Evolutionary conservation across 35 echinoderm and acorn worm genomes (phyloP).

Genomic region (Ophioderma brevispina): DNA sequence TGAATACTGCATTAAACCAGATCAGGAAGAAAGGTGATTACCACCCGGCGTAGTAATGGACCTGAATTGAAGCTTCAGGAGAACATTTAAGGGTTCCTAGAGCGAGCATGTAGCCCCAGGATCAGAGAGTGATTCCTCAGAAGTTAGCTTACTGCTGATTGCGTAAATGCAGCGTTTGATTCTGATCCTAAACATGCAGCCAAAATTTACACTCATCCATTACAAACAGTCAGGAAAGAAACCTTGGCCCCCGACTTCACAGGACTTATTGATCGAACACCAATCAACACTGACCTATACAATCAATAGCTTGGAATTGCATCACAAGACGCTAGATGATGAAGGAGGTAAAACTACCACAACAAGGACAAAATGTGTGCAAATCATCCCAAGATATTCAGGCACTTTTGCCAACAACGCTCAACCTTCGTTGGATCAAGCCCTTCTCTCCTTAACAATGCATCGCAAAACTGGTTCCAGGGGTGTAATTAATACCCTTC

Average conservation of each 20-base stretch:
- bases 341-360: background rate
- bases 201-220: background rate
- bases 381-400: background rate
- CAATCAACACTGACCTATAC: background rate
- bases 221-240: background rate
- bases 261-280: background rate
- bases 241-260: background rate
- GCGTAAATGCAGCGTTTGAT: background rate
- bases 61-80: background rate
- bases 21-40: background rate
- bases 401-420: background rate
- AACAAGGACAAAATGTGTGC: background rate
- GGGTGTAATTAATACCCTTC: background rate
- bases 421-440: constrained; percentile 2
- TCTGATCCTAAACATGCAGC: background rate
- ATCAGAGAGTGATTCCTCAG: too few species aligned
- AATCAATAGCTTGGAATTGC: background rate
- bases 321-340: background rate
- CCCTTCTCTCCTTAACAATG: background rate
- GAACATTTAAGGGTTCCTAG: background rate
- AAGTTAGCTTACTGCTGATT: background rate
- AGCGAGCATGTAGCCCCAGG: background rate
- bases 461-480: background rate
- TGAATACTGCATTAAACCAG: background rate
- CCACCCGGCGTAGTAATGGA: background rate